These are phyloP conservation scores for Edolisoma coerulescens DNA, from an alignment of 2,113 vertebrate species.

Conservation along the genomic window DNA sequence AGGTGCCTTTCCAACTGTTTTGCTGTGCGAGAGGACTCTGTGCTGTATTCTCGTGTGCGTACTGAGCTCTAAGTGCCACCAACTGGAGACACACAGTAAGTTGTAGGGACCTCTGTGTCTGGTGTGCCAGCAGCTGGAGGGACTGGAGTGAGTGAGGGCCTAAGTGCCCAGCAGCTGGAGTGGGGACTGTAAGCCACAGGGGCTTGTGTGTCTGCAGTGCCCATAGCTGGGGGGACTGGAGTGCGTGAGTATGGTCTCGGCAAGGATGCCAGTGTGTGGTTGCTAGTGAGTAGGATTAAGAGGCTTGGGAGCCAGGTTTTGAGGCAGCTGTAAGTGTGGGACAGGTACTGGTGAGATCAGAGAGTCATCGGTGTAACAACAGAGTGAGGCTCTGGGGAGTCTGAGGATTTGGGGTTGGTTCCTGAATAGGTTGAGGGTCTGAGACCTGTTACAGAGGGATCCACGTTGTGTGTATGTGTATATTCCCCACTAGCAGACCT, in stretches of 20 bases:
- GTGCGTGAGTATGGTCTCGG: fast-evolving
- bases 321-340: background rate
- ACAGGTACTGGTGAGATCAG: background rate
- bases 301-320: background rate
- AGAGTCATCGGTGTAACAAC: background rate
- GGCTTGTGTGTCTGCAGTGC: background rate
- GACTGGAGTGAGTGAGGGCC: background rate
- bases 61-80: background rate
- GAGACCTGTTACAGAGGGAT: background rate
- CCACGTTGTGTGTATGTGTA: fast-evolving
- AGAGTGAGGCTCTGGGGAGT: background rate
- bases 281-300: background rate
- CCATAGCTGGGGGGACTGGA: fast-evolving
- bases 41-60: fast-evolving
- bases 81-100: background rate
- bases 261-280: no score
- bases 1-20: background rate
- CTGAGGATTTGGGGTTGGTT: background rate
- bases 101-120: background rate
- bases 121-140: background rate
- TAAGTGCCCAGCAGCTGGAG: background rate
- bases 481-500: background rate
- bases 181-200: background rate
- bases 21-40: background rate
- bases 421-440: background rate